Evolutionary conservation across 2,113 vertebrate species (phyloP).

Genomic region (Rousettus leschenaultii): DNA sequence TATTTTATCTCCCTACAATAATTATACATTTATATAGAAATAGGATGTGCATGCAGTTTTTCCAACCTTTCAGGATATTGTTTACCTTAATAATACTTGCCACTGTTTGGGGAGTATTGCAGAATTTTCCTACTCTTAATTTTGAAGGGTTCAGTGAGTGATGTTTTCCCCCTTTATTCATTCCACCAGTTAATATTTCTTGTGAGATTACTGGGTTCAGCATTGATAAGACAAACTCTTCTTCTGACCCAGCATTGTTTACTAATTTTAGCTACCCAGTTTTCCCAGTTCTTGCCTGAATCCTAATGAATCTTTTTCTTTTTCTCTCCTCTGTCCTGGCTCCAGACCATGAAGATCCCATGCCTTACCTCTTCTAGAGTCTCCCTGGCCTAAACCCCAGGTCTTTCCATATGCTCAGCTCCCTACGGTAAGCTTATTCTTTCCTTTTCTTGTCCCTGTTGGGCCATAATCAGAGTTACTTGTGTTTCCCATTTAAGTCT

Average conservation of each 20-base stretch:
- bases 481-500: background rate
- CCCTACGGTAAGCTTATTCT: background rate
- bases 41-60: background rate
- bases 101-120: background rate
- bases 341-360: background rate
- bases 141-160: background rate
- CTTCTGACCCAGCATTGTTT: background rate
- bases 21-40: background rate
- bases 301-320: background rate
- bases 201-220: background rate
- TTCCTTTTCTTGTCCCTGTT: background rate
- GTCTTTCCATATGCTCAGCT: background rate
- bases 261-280: background rate
- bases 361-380: background rate
- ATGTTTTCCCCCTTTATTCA: background rate
- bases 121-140: background rate
- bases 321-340: background rate
- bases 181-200: background rate
- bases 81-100: background rate
- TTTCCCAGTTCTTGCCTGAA: background rate
- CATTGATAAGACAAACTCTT: background rate
- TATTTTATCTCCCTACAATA: background rate
- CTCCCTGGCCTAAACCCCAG: background rate
- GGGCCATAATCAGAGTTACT: background rate
- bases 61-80: background rate